Base-by-base conservation (phyloP, 2,888 invertebrate genomes). In the Diaperis boleti region DNA sequence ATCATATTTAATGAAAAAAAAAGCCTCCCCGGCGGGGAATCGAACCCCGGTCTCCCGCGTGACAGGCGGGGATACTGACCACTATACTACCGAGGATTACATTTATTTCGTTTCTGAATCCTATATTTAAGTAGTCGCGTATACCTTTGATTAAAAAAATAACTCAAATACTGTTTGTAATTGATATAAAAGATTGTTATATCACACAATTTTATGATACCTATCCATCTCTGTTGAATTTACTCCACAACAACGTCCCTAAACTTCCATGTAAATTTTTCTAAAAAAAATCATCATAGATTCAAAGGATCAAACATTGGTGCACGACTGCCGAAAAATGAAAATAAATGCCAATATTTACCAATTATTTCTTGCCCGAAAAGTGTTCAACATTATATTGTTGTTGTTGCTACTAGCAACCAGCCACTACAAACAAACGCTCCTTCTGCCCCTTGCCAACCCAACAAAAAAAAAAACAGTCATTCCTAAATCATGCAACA, bases 311-410 rank as follows among this genome's bases (percentile, higher is more conserved):
- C 45, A 44, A 26, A 44, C 22, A 22, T 29, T 55, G n/a, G n/a
- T n/a, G n/a, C n/a, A n/a, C n/a, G n/a, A n/a, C 14, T 11, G 18
- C 7, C 26, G 10, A 59, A 59, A 49, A 41, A 11, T 41, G 11
- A 14, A 39, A 56, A 63, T 18, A 47, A 64, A 55, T 15, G 31
- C 37, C 44, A 65, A 69, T 72, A 74, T 71, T 76, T 79, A 79
- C 79, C 78, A 78, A 69, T 72, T 74, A 65, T 65, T 76, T 69
- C 71, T 74, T 22, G 72, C 66, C 47, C 76, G 73, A 54, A 79
- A 77, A 44, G 77, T 74, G 66, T 73, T 76, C 61, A 78, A 72
- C 79, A 79, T 78, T 66, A n/a, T n/a, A n/a, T n/a, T n/a, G n/a
- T n/a, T 35, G 29, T 52, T 14, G 8, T 3, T 14, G 49, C 26